Conservation (phyloP, 2,113 vertebrate genomes). For the Himantopus leucocephalus region DNA sequence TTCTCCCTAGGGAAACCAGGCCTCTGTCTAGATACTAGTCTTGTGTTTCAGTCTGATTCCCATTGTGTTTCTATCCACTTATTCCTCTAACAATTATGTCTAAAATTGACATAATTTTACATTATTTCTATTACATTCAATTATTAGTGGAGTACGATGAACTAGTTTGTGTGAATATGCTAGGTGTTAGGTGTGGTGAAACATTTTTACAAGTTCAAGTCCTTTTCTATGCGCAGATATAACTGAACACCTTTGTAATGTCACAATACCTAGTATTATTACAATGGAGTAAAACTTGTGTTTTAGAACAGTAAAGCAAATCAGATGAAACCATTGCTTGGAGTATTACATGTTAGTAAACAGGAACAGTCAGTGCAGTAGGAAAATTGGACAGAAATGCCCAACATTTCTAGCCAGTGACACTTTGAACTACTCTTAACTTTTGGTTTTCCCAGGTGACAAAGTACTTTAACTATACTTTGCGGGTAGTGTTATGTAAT, state of each 20-base stretch:
- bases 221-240: neutral
- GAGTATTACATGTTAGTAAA: neutral
- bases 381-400: neutral
- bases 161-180: neutral
- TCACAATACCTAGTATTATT: neutral
- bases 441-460: neutral
- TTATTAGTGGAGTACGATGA: neutral
- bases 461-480: too few relatives aligned
- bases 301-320: neutral
- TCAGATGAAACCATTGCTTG: neutral
- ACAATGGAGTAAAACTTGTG: neutral
- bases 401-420: neutral
- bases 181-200: neutral
- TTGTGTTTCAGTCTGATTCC: neutral
- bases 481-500: too few relatives aligned
- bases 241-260: neutral
- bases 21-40: neutral
- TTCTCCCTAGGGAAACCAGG: neutral
- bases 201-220: neutral
- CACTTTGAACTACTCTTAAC: neutral
- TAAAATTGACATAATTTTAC: neutral
- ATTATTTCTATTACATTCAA: neutral
- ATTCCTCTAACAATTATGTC: neutral
- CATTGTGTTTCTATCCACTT: neutral
- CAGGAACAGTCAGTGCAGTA: neutral